phyloP scores from a whole-genome alignment of 1,140 invertebrate species.

The Centruroides sculpturatus region DNA sequence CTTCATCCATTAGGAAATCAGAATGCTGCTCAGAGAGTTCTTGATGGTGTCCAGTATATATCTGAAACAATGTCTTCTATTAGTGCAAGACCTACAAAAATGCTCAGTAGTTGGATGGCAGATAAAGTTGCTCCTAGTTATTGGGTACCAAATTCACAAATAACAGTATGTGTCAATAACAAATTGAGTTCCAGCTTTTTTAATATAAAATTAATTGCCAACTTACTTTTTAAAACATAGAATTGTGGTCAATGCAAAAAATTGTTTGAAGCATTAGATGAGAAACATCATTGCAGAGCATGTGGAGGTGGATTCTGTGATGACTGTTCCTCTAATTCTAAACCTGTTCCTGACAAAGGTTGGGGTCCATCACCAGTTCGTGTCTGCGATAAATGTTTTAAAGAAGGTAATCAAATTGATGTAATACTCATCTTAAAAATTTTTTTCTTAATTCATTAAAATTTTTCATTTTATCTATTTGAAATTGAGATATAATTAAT shows the following conservation, averaged over 20 bases:
- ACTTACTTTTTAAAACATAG: slow-evolving; percentile 25
- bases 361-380: slow-evolving; percentile 46
- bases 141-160: slow-evolving; percentile 64
- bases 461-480: no score
- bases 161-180: slow-evolving; percentile 35
- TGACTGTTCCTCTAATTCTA: slow-evolving; percentile 41
- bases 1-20: slow-evolving; percentile 20
- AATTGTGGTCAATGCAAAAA: slow-evolving; percentile 48
- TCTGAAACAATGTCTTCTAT: slow-evolving; percentile 51
- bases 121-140: slow-evolving; percentile 64
- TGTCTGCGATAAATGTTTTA: slow-evolving; percentile 46
- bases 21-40: slow-evolving; percentile 55
- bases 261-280: slow-evolving; percentile 26
- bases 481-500: no score
- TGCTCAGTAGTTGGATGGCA: slow-evolving; percentile 52
- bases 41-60: slow-evolving; percentile 56
- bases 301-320: slow-evolving; percentile 59
- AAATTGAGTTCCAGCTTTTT: background rate
- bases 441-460: no score
- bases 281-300: slow-evolving; percentile 63
- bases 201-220: background rate
- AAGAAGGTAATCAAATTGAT: slow-evolving; percentile 1
- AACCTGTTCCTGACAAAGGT: slow-evolving; percentile 43
- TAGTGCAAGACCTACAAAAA: slow-evolving; percentile 51
- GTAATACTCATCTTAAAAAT: no score